Base-by-base conservation (phyloP, 1,140 invertebrate species). In the Lepidurus apus region DNA sequence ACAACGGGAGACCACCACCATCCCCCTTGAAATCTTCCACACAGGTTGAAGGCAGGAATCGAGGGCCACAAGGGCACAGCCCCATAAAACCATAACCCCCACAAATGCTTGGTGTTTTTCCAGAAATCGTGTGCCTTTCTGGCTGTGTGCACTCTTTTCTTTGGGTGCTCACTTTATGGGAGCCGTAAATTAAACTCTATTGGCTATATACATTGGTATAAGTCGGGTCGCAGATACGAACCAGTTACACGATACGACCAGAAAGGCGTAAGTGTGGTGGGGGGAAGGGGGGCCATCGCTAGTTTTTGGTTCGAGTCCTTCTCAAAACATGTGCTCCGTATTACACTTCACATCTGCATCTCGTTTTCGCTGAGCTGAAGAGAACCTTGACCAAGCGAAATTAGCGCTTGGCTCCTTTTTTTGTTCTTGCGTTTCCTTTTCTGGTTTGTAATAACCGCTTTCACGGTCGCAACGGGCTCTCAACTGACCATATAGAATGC, bases 141-240 rank as follows among this genome's bases (percentile, higher is more conserved):
- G 34, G 34, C 34, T 34, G 53, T n/a, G 17, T 65, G 53, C 21
- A 65, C 53, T 65, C 4, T 65, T 65, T 65, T 34, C 34, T 7
- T 65, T 9, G 53, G 53, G 53, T 65, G 53, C 53, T n/a, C 53
- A 21, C 34, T 65, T 65, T 65, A 65, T 65, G 53, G 17, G 53
- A 65, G 53, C 53, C 53, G 53, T 65, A 65, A 65, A 65, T 65
- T 65, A 65, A 65, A 65, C 53, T 65, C 53, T 65, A 65, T 65
- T 65, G 53, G 53, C 53, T 65, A 65, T 65, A 65, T 65, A 65
- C 53, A 65, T 65, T 65, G 53, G 53, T 65, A n/a, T n/a, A 7
- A 65, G 53, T 65, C 53, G 34, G 34, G 34, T 34, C 53, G 53
- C 53, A n/a, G 53, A 65, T 65, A 65, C n/a, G 9, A 65, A 17